Evolutionary conservation across 2,113 vertebrate genomes (phyloP).

Genomic region (Neofelis nebulosa): DNA sequence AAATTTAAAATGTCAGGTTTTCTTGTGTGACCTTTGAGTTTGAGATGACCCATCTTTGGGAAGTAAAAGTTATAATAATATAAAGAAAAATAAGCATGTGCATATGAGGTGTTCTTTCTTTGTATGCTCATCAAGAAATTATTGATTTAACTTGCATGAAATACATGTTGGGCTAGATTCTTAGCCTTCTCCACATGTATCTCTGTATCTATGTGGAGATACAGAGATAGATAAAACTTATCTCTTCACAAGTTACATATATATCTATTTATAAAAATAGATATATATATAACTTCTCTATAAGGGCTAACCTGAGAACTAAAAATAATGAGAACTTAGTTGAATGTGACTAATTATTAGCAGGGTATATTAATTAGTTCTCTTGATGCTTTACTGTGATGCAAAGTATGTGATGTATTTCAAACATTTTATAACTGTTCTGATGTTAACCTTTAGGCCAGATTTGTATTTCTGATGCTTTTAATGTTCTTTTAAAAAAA

Average conservation of each 20-base stretch:
- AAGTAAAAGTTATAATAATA: neutral
- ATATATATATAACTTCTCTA: constrained; percentile 43
- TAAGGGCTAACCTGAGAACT: constrained; percentile 76
- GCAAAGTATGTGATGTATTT: constrained; percentile 50
- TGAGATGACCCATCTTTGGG: constrained; percentile 27
- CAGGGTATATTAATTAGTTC: constrained; percentile 53
- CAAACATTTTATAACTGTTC: constrained; percentile 59
- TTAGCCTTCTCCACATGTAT: neutral
- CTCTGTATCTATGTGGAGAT: neutral
- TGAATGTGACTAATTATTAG: constrained; percentile 17
- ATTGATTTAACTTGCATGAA: constrained; percentile 31
- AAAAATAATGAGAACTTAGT: constrained; percentile 45
- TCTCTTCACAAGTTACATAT: constrained; percentile 32
- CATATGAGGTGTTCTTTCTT: neutral
- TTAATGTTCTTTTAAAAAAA: constrained; percentile 59
- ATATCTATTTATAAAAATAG: neutral
- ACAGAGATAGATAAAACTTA: neutral
- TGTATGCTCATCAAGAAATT: constrained; percentile 28
- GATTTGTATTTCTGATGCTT: constrained; percentile 57
- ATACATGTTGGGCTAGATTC: neutral
- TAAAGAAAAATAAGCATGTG: constrained; percentile 33
- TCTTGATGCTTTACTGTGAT: constrained; percentile 15
- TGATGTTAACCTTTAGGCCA: constrained; percentile 47
- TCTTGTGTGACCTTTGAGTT: constrained; percentile 29
- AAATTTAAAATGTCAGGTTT: constrained; percentile 45